Evolutionary conservation across 2,888 invertebrate species (phyloP), one percentile per base, ranked within the genome.

Genomic region (Cenopis cana): DNA sequence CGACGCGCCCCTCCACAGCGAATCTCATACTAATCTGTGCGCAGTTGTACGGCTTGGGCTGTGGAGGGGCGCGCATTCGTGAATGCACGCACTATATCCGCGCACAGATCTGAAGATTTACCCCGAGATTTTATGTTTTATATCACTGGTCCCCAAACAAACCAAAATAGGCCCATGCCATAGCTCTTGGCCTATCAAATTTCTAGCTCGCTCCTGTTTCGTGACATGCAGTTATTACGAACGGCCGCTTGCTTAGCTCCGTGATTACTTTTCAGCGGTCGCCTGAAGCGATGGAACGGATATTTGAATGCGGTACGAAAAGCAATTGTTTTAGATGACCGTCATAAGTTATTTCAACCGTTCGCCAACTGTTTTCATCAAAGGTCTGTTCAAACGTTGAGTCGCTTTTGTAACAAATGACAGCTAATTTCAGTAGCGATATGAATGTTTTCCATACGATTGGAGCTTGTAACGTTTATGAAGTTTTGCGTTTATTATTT

Each of bases 141-240:
- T n/a, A n/a, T n/a, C n/a, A n/a, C n/a, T n/a, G n/a, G n/a, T n/a
- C n/a, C n/a, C n/a, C n/a, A n/a, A n/a, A n/a, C n/a, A n/a, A n/a
- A n/a, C n/a, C n/a, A n/a, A 14, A 59, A 29, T 36, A 9, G 12
- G 12, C n/a, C 18, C 11, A 0, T 29, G 20, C 18, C 11, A 0
- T 29, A 29, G 41, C 68, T 68, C 68, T 17, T 10, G 60, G 29
- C 2, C 68, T 60, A 68, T 17, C 38, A 18, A 29, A 60, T 68
- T 60, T 60, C 59, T 68, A 67, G 57, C 17, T 14, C 50, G 50
- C 41, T 46, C 52, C 29, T 64, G 52, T 64, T 54, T 64, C 59
- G 52, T 54, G 59, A 65, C 70, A 54, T 64, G 65, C 54, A 66
- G 70, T 65, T 69, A 65, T 69, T 59, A 65, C 20, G 54, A 29